Evolutionary conservation across 2,888 invertebrate species (phyloP).

Genomic region (Sylvicola fuscatus): DNA sequence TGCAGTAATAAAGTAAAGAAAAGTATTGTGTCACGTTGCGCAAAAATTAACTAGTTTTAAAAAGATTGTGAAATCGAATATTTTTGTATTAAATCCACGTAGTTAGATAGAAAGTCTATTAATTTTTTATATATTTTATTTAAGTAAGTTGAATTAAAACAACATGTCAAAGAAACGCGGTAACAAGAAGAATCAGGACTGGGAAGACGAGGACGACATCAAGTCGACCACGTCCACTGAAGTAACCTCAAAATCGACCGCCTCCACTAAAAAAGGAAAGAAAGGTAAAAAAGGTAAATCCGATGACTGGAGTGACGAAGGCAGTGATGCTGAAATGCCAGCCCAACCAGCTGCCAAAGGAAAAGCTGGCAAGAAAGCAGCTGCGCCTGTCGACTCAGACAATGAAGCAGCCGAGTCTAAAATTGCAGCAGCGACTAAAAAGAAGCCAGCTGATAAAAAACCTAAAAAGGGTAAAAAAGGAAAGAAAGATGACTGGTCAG

Average conservation of each 20-base stretch:
- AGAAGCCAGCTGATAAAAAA: constrained; percentile 5
- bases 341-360: constrained; percentile 7
- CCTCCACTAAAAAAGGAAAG: constrained; percentile 21
- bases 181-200: constrained; percentile 33
- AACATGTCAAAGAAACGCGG: constrained; percentile 38
- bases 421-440: constrained; percentile 20
- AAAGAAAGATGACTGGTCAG: constrained; percentile 12
- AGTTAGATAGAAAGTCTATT: not conserved
- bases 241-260: constrained; percentile 30
- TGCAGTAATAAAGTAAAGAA: too few relatives aligned
- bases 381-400: constrained; percentile 33
- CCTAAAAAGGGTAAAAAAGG: constrained; percentile 17
- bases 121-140: not conserved
- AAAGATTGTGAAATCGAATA: too few relatives aligned
- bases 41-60: too few relatives aligned
- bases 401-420: constrained; percentile 15
- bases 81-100: too few relatives aligned
- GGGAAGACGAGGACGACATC: constrained; percentile 26
- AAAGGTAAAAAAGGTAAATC: constrained; percentile 28
- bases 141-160: constrained; percentile 5
- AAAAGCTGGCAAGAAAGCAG: constrained; percentile 30
- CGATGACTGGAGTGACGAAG: constrained; percentile 24
- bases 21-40: too few relatives aligned
- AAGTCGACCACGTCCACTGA: constrained; percentile 18
- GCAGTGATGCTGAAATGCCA: constrained; percentile 7